Conservation (phyloP, 1,140 invertebrate genomes). For the Drosophila repleta region DNA sequence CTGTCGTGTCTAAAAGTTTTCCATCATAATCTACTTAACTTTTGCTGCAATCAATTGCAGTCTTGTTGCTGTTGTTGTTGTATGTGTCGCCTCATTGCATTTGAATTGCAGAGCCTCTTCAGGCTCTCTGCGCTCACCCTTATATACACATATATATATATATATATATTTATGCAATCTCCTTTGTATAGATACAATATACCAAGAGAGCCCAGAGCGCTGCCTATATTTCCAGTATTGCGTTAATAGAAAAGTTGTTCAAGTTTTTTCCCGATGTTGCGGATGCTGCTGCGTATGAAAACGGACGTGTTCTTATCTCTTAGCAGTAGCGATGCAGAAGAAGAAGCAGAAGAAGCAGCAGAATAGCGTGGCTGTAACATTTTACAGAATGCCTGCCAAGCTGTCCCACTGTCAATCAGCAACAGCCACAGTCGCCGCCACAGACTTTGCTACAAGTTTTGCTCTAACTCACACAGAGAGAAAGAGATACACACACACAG, state of each 20-base stretch:
- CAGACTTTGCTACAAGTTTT: slow-evolving; percentile 36
- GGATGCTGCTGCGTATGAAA: slow-evolving; percentile 33
- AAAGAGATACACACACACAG: slow-evolving; percentile 9
- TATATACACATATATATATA: slow-evolving; percentile 18
- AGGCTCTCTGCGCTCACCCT: slow-evolving; percentile 24
- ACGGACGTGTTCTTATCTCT: slow-evolving; percentile 50
- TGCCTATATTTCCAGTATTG: slow-evolving; percentile 40
- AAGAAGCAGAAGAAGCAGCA: not conserved
- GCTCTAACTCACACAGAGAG: slow-evolving; percentile 20
- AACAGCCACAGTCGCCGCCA: slow-evolving; percentile 1
- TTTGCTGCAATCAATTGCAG: slow-evolving; percentile 81
- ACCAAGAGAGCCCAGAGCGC: slow-evolving; percentile 23
- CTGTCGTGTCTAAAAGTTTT: slow-evolving; percentile 65
- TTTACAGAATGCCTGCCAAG: slow-evolving; percentile 36
- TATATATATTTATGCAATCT: slow-evolving; percentile 57
- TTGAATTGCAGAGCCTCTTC: slow-evolving; percentile 59
- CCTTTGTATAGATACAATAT: slow-evolving; percentile 71
- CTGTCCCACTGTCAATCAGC: slow-evolving; percentile 42
- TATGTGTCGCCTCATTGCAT: slow-evolving; percentile 72
- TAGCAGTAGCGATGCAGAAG: not conserved
- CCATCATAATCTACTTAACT: slow-evolving; percentile 82
- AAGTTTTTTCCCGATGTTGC: slow-evolving; percentile 58
- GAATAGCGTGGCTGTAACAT: slow-evolving; percentile 5
- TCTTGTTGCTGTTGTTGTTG: slow-evolving; percentile 46
- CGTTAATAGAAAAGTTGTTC: slow-evolving; percentile 80